Evolutionary conservation across 1,140 invertebrate genomes (phyloP).

Genomic region (Triops cancriformis): DNA sequence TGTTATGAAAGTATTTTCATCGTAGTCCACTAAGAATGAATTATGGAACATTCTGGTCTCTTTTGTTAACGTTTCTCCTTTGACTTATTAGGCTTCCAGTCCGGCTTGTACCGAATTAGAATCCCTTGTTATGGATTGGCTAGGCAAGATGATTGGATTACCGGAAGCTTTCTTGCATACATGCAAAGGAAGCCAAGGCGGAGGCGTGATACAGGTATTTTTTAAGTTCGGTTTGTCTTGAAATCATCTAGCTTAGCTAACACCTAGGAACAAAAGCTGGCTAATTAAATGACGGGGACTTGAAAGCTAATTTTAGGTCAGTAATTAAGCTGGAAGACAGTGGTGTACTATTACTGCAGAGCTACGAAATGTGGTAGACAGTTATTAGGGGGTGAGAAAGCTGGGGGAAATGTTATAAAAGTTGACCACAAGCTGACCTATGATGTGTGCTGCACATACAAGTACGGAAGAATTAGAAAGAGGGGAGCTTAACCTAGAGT

Average conservation of each 20-base stretch:
- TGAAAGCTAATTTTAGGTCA: too few species aligned
- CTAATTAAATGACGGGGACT: too few species aligned
- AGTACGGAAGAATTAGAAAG: not conserved
- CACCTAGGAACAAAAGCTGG: too few species aligned
- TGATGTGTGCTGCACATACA: not conserved
- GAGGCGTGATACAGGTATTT: constrained; percentile 80
- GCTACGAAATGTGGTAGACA: too few species aligned
- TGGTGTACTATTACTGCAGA: too few species aligned
- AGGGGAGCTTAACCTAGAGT: not conserved
- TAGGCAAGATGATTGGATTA: constrained; percentile 86
- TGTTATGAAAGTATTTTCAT: not conserved
- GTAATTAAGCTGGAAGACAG: too few species aligned
- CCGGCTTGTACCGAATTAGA: constrained; percentile 95
- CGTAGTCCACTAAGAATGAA: not conserved
- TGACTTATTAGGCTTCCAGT: constrained; percentile 62
- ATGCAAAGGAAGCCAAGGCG: constrained; percentile 61
- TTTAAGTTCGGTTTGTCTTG: not conserved
- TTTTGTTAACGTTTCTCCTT: not conserved
- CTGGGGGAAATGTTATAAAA: too few species aligned
- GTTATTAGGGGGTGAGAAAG: too few species aligned
- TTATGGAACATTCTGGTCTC: not conserved
- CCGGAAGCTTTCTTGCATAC: constrained; percentile 79
- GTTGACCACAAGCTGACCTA: not conserved
- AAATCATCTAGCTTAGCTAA: too few species aligned
- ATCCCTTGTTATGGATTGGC: constrained; percentile 95